Evolutionary conservation across 2,888 invertebrate genomes (phyloP).

Genomic region (Vannuccia rotundouncinata): DNA sequence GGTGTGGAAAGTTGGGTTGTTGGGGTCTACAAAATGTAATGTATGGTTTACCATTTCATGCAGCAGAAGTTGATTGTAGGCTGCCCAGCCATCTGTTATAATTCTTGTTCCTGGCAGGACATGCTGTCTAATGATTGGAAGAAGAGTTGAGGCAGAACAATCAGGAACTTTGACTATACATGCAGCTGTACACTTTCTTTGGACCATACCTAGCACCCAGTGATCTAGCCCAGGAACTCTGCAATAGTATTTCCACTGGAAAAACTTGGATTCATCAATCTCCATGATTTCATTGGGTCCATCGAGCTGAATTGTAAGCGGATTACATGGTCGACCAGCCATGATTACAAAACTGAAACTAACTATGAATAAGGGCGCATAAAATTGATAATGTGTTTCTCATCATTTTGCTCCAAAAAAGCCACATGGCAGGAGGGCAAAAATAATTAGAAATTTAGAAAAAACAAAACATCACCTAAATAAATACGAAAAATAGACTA

Average conservation of each 20-base stretch:
- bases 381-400: too few species aligned
- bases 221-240: slow-evolving; percentile 2
- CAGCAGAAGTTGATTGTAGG: background rate
- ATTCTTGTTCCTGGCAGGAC: slow-evolving; percentile 7
- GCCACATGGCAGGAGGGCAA: too few species aligned
- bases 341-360: too few species aligned
- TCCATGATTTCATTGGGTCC: background rate
- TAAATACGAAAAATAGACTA: too few species aligned
- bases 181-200: background rate
- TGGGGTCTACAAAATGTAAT: slow-evolving; percentile 11
- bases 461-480: too few species aligned
- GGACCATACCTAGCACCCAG: slow-evolving; percentile 27
- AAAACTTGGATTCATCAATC: background rate
- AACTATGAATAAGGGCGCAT: too few species aligned
- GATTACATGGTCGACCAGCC: too few species aligned
- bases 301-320: background rate
- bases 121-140: slow-evolving; percentile 18
- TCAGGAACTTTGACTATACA: background rate
- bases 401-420: too few species aligned
- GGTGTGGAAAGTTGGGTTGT: background rate
- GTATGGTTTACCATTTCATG: background rate
- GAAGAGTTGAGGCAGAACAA: background rate
- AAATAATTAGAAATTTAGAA: too few species aligned
- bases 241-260: background rate
- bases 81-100: background rate